These are phyloP conservation scores for Onychostoma macrolepis DNA, from an alignment of 2,113 vertebrate species.

Conservation along the genomic window DNA sequence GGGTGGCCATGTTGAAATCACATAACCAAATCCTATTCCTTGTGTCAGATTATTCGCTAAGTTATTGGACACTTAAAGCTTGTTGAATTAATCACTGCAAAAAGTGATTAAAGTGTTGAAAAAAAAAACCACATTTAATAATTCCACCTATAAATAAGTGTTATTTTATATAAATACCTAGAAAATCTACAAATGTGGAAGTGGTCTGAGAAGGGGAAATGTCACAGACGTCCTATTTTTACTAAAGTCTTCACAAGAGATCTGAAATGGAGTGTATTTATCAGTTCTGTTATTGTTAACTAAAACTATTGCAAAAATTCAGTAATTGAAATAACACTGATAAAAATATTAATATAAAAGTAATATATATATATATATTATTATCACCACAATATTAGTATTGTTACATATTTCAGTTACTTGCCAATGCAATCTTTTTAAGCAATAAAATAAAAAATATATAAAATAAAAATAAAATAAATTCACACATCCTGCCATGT, in stretches of 20 bases:
- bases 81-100: background rate
- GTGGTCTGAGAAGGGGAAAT: background rate
- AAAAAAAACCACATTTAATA: background rate
- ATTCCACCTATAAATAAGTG: background rate
- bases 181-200: background rate
- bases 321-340: too few relatives aligned
- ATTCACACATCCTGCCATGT: background rate
- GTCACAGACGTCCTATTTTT: background rate
- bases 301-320: too few relatives aligned
- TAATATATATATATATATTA: too few relatives aligned
- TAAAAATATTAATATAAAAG: too few relatives aligned
- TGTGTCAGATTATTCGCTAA: background rate
- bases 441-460: too few relatives aligned
- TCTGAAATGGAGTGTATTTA: background rate
- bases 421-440: too few relatives aligned
- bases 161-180: background rate
- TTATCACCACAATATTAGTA: too few relatives aligned
- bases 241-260: background rate
- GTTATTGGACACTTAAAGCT: background rate
- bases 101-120: background rate
- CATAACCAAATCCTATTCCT: background rate
- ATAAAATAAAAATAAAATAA: too few relatives aligned
- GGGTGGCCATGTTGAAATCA: background rate
- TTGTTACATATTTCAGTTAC: too few relatives aligned
- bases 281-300: too few relatives aligned